These are phyloP conservation scores for Drosophila paranaensis DNA, from an alignment of 2,888 invertebrate genomes.

Conservation along the genomic window DNA sequence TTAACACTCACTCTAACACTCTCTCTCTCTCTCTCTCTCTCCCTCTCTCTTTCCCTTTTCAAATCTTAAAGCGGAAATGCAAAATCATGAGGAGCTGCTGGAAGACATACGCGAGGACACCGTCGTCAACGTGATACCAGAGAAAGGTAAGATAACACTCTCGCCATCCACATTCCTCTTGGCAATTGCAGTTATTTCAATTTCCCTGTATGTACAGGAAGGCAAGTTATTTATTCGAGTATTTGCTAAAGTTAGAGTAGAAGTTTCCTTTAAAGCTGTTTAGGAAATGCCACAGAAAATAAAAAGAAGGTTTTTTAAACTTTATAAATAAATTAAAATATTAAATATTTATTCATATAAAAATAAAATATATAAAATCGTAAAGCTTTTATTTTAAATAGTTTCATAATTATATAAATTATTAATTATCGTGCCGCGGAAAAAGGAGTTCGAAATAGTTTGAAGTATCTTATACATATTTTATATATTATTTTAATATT, in stretches of 20 bases:
- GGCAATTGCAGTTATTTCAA: conserved; percentile 4
- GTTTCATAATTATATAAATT: no score
- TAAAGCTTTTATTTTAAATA: no score
- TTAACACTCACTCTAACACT: conserved; percentile 24
- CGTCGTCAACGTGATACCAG: conserved; percentile 83
- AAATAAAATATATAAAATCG: no score
- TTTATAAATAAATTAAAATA: no score
- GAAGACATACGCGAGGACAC: conserved; percentile 85
- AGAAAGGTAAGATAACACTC: conserved; percentile 82
- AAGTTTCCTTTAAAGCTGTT: neutral
- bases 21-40: neutral
- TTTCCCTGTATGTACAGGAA: conserved; percentile 1
- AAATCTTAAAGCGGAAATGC: conserved; percentile 76
- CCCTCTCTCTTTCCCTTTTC: neutral
- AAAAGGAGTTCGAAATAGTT: no score
- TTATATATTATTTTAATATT: no score
- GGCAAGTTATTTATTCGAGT: conserved; percentile 1
- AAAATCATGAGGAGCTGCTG: conserved; percentile 84
- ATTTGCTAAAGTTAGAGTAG: neutral
- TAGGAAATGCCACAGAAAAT: no score
- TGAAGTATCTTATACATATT: no score
- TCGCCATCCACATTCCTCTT: neutral
- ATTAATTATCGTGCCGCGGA: no score
- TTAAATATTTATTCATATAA: no score
- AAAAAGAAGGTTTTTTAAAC: no score